Base-by-base conservation (phyloP, 2,113 vertebrate genomes). In the Tylochromis polylepis region DNA sequence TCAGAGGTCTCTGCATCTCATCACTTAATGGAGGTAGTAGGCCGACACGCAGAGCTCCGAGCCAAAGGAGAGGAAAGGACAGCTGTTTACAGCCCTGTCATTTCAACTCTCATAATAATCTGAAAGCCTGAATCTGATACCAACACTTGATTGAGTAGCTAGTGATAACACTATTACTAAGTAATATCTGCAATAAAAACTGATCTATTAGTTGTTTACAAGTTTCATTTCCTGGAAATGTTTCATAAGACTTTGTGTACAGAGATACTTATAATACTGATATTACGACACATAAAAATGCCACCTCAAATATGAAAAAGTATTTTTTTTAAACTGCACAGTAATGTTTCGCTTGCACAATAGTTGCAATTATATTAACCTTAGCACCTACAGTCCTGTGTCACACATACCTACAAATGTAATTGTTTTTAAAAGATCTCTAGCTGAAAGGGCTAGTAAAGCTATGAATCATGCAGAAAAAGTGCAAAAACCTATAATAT, bases 1-100 rank as follows among this genome's bases (percentile, higher is more conserved):
- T 96, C 96, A 96, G 91, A 91, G 92, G 95, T 96, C 91, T 88
- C 90, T 92, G 92, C 94, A 92, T 95, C 93, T 95, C 93, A 95
- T 93, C 95, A 84, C 94, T 94, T 95, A 92, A 96, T 95, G 92
- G 84, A 92, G 88, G 82, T 67, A 83, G 85, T 82, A 89, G 91
- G 93, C 94, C 88, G 91, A 89, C 91, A 92, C 90, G 87, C 85
- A 29, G 67, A 72, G 75, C 67, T 72, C 31, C 0, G 8, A 82
- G 86, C 91, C 88, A 89, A 78, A 87, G 65, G 88, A 88, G 36
- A 91, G 84, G 59, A 88, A 80, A 91, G 82, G 81, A 91, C 75
- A 84, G 81, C 83, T 56, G 83, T 93, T 94, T 91, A 85, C 89
- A 81, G 67, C 83, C 78, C 55, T 8, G 56, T 85, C 85, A 75